These are phyloP conservation scores for Lithophane ornitopus DNA, from an alignment of 2,888 invertebrate genomes.

Conservation along the genomic window DNA sequence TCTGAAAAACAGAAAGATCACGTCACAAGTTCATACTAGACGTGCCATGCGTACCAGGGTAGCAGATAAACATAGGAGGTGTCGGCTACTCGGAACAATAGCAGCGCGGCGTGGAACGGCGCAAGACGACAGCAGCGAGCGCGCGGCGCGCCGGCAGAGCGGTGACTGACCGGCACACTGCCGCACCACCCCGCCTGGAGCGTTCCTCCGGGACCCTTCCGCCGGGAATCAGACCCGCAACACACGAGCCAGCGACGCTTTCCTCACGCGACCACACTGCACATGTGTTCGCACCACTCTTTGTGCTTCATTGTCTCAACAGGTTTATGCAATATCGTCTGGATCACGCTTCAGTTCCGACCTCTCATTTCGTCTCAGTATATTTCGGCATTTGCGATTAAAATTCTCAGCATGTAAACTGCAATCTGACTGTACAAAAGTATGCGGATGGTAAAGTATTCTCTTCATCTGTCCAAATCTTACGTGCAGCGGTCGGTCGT, in stretches of 20 bases:
- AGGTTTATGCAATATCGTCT: slow-evolving; percentile 66
- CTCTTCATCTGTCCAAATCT: slow-evolving; percentile 65
- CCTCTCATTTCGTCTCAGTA: slow-evolving; percentile 53
- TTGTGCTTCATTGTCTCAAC: slow-evolving; percentile 72
- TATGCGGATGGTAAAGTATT: slow-evolving; percentile 62
- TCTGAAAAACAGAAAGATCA: slow-evolving; percentile 79
- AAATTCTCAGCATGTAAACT: slow-evolving; percentile 65
- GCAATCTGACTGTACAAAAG: slow-evolving; percentile 60
- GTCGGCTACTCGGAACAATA: slow-evolving; percentile 77
- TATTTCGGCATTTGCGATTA: slow-evolving; percentile 53
- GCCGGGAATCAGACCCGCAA: slow-evolving; percentile 84
- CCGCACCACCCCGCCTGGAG: slow-evolving; percentile 87
- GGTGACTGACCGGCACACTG: slow-evolving; percentile 90
- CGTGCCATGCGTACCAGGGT: slow-evolving; percentile 80
- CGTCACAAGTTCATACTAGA: slow-evolving; percentile 83
- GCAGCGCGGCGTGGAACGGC: slow-evolving; percentile 72
- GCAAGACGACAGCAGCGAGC: slow-evolving; percentile 78
- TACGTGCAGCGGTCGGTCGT: slow-evolving; percentile 61
- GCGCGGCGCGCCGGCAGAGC: slow-evolving; percentile 87
- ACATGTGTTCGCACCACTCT: slow-evolving; percentile 74
- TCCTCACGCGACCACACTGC: slow-evolving; percentile 76
- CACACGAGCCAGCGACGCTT: slow-evolving; percentile 70
- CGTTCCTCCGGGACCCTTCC: slow-evolving; percentile 88
- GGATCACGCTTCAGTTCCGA: slow-evolving; percentile 52
- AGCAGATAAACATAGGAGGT: slow-evolving; percentile 83